phyloP scores from a whole-genome alignment of 2,888 invertebrate species.

The Nymphalis urticae region DNA sequence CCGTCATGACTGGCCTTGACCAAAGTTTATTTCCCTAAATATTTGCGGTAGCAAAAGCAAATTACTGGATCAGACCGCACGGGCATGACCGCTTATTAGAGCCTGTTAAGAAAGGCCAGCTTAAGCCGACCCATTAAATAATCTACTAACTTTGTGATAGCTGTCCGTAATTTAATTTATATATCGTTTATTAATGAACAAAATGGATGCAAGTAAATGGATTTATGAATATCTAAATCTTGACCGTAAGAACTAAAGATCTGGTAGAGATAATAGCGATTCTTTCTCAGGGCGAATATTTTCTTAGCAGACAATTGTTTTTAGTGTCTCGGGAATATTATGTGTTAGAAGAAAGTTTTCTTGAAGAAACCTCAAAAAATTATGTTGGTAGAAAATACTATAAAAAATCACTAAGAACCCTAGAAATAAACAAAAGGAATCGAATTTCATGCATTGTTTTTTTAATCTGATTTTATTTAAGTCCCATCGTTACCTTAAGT shows the following conservation, averaged over 20 bases:
- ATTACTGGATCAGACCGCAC: slow-evolving; percentile 18
- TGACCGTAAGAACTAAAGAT: neutral
- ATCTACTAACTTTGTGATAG: neutral
- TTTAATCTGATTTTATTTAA: too few species aligned
- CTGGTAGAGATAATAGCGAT: neutral
- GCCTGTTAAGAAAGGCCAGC: slow-evolving; percentile 5
- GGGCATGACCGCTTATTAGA: neutral
- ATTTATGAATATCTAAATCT: neutral
- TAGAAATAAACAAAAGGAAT: too few species aligned
- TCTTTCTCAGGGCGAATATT: too few species aligned
- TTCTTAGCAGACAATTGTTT: too few species aligned
- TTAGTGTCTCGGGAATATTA: too few species aligned
- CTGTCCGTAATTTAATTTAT: neutral
- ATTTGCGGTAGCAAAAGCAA: slow-evolving; percentile 20
- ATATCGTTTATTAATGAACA: neutral
- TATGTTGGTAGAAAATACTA: too few species aligned
- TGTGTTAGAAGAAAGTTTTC: too few species aligned
- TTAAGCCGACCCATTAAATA: slow-evolving; percentile 8
- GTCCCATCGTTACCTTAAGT: too few species aligned
- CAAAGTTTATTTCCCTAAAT: slow-evolving; percentile 19
- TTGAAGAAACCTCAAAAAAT: too few species aligned
- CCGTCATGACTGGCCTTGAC: slow-evolving; percentile 14
- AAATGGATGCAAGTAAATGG: neutral
- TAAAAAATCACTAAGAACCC: too few species aligned
- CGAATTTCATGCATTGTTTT: too few species aligned